Percentiles rank a stretch among this genome's conserved stretches.
Evolutionary conservation across 2,113 vertebrate species (phyloP).

Genomic region (Antechinus flavipes): DNA sequence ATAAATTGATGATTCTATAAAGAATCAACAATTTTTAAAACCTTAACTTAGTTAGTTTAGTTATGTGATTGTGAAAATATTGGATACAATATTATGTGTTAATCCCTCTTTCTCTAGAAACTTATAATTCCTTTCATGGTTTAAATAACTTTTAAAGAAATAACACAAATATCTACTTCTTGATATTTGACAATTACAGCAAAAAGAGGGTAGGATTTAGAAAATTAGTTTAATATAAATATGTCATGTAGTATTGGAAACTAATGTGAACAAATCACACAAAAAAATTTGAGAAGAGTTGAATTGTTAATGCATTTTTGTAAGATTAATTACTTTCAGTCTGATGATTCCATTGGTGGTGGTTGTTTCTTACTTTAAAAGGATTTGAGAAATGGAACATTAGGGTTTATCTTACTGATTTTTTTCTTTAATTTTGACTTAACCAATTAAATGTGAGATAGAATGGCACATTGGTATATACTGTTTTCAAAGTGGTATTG

Average conservation of each 20-base stretch:
- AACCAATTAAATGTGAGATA: neutral
- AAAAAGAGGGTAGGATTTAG: slow-evolving; percentile 1
- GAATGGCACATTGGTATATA: neutral
- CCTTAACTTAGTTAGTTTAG: neutral
- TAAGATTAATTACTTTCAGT: neutral
- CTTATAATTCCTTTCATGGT: neutral
- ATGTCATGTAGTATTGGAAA: slow-evolving; percentile 5
- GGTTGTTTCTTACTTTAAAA: neutral
- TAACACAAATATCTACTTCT: neutral
- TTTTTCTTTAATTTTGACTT: neutral
- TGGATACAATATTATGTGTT: slow-evolving; percentile 19
- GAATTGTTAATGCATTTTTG: neutral
- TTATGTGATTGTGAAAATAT: neutral
- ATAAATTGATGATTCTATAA: neutral
- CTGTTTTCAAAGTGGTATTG: neutral
- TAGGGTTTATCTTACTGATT: slow-evolving; percentile 10
- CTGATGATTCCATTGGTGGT: neutral
- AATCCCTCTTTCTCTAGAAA: slow-evolving; percentile 11
- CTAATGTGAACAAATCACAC: slow-evolving; percentile 33
- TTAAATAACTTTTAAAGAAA: slow-evolving; percentile 29
- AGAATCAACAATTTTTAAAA: slow-evolving; percentile 11
- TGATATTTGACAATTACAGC: slow-evolving; percentile 20
- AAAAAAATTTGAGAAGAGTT: slow-evolving; percentile 17
- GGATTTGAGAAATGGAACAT: slow-evolving; percentile 1
- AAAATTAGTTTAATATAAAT: slow-evolving; percentile 27